A percentile compares a stretch with the other conserved stretches of the same genome.
phyloP scores from a whole-genome alignment of 2,113 vertebrate species.

The Agapornis roseicollis region DNA sequence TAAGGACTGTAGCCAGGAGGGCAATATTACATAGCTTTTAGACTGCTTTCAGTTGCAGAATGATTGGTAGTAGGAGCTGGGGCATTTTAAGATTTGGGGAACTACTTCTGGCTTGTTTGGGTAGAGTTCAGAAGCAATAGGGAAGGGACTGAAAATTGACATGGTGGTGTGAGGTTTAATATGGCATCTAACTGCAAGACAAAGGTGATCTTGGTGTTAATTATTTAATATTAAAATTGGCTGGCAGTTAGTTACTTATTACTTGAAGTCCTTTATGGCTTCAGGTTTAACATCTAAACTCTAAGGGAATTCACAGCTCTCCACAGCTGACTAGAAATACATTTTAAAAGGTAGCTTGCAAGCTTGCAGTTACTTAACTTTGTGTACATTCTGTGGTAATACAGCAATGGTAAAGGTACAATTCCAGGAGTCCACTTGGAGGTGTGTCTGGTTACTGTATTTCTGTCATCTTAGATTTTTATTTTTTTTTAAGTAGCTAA shows the following conservation, averaged over 20 bases:
- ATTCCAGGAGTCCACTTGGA: not conserved
- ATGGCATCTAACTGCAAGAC: not conserved
- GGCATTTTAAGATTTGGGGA: not conserved
- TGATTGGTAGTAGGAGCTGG: not conserved
- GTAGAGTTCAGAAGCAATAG: not conserved
- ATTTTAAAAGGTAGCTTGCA: not conserved
- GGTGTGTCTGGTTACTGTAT: not conserved
- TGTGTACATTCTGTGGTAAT: not conserved
- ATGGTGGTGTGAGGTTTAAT: not conserved
- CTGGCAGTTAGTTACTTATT: not conserved
- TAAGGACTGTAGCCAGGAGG: not conserved
- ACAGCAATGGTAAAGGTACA: not conserved
- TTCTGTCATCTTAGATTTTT: not conserved
- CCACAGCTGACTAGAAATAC: not conserved
- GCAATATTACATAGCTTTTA: not conserved
- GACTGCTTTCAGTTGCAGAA: not conserved
- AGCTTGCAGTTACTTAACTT: not conserved
- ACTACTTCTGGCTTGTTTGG: not conserved
- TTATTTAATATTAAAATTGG: not conserved
- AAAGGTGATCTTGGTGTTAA: not conserved
- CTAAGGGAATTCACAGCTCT: not conserved
- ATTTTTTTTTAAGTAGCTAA: conserved; percentile 7
- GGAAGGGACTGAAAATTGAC: not conserved
- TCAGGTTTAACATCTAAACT: not conserved
- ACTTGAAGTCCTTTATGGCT: not conserved